phyloP scores from a whole-genome alignment of 2,113 vertebrate species.

The Chaetops frenatus region DNA sequence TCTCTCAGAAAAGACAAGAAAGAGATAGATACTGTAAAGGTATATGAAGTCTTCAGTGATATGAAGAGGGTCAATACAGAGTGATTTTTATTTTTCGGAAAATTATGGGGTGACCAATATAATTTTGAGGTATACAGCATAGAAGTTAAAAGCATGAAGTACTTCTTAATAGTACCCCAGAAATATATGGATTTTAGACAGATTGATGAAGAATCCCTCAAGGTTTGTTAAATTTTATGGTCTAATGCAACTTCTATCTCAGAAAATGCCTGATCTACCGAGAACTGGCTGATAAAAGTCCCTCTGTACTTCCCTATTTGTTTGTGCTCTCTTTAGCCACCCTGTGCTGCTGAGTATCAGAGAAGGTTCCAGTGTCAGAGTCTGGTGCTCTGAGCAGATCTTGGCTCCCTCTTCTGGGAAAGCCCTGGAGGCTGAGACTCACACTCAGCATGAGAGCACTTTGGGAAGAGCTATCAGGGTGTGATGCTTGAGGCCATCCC shows the following conservation, averaged over 20 bases:
- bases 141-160: background rate
- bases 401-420: background rate
- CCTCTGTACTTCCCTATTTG: background rate
- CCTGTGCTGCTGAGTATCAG: background rate
- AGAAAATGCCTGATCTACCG: background rate
- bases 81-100: background rate
- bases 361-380: background rate
- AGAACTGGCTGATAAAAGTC: background rate
- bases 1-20: background rate
- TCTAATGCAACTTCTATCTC: background rate
- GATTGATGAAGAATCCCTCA: background rate
- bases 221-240: background rate
- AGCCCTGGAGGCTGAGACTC: background rate
- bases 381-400: background rate
- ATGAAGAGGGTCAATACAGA: background rate
- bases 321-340: background rate
- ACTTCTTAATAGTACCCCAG: background rate
- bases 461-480: background rate
- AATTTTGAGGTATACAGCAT: background rate
- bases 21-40: background rate
- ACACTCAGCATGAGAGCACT: rapidly evolving
- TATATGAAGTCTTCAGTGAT: background rate
- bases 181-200: background rate
- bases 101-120: background rate
- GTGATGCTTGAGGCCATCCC: background rate